Evolutionary conservation across 2,888 invertebrate genomes (phyloP).

Genomic region (Arenicola marina): DNA sequence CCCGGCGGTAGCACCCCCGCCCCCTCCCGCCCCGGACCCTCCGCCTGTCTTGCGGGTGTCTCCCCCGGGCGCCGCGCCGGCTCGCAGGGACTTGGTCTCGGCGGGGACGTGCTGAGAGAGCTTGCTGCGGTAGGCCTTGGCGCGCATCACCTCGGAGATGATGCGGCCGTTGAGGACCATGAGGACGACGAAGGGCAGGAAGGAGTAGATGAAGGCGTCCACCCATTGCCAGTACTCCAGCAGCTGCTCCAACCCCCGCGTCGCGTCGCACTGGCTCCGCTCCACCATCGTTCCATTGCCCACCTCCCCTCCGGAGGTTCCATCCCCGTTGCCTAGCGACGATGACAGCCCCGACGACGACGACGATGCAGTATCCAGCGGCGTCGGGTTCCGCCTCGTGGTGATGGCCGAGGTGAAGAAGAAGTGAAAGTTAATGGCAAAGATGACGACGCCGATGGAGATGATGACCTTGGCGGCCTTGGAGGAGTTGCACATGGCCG

Average conservation of each 20-base stretch:
- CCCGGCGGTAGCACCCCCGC: too few species aligned
- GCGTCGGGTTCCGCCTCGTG: too few species aligned
- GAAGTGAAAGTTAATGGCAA: conserved; percentile 49
- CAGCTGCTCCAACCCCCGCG: conserved; percentile 15
- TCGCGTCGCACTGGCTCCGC: conserved; percentile 25
- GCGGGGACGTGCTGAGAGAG: background rate
- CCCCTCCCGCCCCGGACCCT: too few species aligned
- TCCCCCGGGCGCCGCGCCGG: background rate
- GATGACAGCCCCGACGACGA: too few species aligned
- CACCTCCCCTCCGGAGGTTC: background rate
- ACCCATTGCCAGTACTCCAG: conserved; percentile 53
- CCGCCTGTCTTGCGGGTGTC: too few species aligned
- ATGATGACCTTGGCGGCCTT: conserved; percentile 41
- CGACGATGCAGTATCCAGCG: too few species aligned
- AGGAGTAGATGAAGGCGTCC: conserved; percentile 50
- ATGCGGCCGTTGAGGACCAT: conserved; percentile 49
- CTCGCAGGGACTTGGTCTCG: background rate
- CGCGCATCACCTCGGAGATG: conserved; percentile 43
- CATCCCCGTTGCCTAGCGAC: background rate
- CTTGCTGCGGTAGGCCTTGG: conserved; percentile 23
- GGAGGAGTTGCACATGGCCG: conserved; percentile 43
- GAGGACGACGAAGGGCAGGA: conserved; percentile 50
- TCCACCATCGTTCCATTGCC: too few species aligned
- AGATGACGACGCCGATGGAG: conserved; percentile 38
- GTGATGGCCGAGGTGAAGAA: conserved; percentile 43